phyloP scores from a whole-genome alignment of 2,113 vertebrate species.

The Burhinus bistriatus region DNA sequence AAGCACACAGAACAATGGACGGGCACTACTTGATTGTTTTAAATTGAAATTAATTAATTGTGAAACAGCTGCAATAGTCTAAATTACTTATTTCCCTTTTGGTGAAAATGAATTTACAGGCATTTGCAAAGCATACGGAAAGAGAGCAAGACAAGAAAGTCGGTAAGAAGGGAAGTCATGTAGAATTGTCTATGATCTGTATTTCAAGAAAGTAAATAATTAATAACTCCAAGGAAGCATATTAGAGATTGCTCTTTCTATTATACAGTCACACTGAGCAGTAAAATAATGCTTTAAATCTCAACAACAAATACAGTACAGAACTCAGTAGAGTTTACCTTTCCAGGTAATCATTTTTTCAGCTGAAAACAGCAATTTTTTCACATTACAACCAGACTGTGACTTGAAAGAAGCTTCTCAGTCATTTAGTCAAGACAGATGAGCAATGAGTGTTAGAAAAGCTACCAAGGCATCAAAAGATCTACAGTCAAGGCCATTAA shows the following conservation, averaged over 20 bases:
- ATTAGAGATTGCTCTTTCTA: conserved; percentile 41
- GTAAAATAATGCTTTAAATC: conserved; percentile 35
- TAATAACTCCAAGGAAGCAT: conserved; percentile 50
- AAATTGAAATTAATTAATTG: conserved; percentile 66
- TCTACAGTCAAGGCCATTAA: conserved; percentile 57
- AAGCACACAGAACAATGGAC: conserved; percentile 24
- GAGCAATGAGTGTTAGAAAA: conserved; percentile 54
- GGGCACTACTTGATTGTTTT: conserved; percentile 29
- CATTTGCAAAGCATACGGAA: conserved; percentile 43
- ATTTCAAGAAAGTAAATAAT: conserved; percentile 65
- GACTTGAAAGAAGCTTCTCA: conserved; percentile 31
- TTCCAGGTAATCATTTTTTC: conserved; percentile 33
- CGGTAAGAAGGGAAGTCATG: conserved; percentile 24
- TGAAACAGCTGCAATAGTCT: conserved; percentile 33
- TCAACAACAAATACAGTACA: conserved; percentile 19
- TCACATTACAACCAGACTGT: conserved; percentile 20
- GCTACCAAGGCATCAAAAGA: conserved; percentile 57
- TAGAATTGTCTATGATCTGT: conserved; percentile 47
- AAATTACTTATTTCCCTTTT: conserved; percentile 55
- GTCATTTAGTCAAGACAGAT: conserved; percentile 56
- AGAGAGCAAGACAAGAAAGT: conserved; percentile 31
- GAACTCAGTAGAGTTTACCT: conserved; percentile 19
- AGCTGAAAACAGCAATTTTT: conserved; percentile 15
- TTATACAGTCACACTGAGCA: conserved; percentile 16
- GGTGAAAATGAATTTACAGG: conserved; percentile 33